Evolutionary conservation across 2,888 invertebrate species (phyloP).

Genomic region (Pollenia labialis): DNA sequence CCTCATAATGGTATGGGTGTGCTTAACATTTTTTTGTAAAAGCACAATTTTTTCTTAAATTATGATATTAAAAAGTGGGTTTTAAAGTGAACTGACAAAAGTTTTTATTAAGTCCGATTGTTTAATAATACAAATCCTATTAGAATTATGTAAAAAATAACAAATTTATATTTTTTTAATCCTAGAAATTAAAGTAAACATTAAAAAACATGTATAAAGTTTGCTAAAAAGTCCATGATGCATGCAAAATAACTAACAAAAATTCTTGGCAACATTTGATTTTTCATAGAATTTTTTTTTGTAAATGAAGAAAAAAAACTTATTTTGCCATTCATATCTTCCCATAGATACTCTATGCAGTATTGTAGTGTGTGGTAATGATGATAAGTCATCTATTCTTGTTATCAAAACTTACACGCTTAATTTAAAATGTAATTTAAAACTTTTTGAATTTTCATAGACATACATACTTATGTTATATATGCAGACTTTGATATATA

Average conservation of each 20-base stretch:
- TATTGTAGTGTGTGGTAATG: conserved; percentile 29
- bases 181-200: conserved; percentile 4
- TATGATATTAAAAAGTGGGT: no score
- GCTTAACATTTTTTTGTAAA: no score
- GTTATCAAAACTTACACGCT: conserved; percentile 66
- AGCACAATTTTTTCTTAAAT: no score
- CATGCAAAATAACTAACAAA: background rate
- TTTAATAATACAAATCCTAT: no score
- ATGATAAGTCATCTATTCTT: conserved; percentile 61
- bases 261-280: background rate
- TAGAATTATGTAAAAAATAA: background rate
- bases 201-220: background rate
- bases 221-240: conserved; percentile 21
- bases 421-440: conserved; percentile 69
- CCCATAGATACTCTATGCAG: background rate
- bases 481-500: no score
- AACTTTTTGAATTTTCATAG: conserved; percentile 50
- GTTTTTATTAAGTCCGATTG: no score
- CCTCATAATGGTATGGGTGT: no score
- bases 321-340: background rate
- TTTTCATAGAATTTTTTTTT: conserved; percentile 13
- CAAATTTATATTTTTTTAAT: background rate
- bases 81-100: no score
- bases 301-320: background rate
- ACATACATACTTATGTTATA: background rate